Percentiles rank a stretch among this genome's conserved stretches.
phyloP scores from a whole-genome alignment of 2,113 vertebrate species.

The Edolisoma coerulescens region DNA sequence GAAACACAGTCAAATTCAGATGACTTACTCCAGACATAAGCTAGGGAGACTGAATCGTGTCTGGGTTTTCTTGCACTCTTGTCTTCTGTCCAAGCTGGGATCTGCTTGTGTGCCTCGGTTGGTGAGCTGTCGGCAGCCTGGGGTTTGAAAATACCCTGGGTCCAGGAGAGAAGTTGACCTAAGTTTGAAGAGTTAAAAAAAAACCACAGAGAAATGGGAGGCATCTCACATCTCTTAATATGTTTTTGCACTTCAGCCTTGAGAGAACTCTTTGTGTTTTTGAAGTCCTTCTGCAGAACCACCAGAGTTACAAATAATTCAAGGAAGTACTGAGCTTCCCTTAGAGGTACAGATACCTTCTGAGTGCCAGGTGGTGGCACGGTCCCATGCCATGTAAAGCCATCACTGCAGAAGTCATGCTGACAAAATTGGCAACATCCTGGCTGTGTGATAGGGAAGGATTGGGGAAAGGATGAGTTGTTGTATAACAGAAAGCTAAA shows the following conservation, averaged over 20 bases:
- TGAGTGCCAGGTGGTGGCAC: background rate
- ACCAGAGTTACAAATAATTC: background rate
- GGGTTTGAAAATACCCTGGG: background rate
- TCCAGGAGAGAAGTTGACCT: background rate
- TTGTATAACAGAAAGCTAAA: background rate
- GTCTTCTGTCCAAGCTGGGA: background rate
- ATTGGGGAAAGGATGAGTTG: too few relatives aligned
- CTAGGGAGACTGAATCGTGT: background rate
- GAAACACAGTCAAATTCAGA: background rate
- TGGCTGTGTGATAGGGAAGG: background rate
- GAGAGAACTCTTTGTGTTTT: background rate
- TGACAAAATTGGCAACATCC: background rate
- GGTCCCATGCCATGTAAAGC: background rate
- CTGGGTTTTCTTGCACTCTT: background rate
- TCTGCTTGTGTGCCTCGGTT: background rate
- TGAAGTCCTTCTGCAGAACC: background rate
- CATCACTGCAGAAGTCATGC: fast-evolving
- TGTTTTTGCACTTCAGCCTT: background rate
- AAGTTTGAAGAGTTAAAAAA: background rate
- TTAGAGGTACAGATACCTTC: background rate
- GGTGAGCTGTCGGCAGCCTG: fast-evolving
- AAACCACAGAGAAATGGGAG: background rate
- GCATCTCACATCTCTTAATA: background rate
- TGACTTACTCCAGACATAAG: background rate
- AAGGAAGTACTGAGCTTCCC: background rate